Evolutionary conservation across 1,140 invertebrate genomes (phyloP).

Genomic region (Helicoverpa zea): DNA sequence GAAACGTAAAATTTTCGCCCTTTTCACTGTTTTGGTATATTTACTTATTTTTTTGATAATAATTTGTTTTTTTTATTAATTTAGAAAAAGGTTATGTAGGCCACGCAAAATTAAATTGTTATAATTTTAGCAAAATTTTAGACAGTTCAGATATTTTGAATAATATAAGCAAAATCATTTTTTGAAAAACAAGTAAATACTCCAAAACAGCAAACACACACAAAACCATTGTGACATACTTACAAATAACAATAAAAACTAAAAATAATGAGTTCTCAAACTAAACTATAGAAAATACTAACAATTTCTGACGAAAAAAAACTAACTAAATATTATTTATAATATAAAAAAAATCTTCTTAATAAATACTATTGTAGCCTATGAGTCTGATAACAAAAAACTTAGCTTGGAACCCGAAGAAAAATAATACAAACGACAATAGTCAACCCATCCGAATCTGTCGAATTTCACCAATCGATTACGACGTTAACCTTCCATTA

Average conservation of each 20-base stretch:
- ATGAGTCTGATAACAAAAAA: constrained; percentile 61
- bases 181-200: constrained; percentile 5
- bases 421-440: neutral
- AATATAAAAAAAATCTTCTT: constrained; percentile 45
- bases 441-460: no score
- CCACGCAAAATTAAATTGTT: no score
- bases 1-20: neutral
- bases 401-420: constrained; percentile 1
- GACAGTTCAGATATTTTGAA: no score
- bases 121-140: no score
- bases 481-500: no score
- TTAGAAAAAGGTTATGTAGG: no score
- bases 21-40: neutral
- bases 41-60: neutral
- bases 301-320: constrained; percentile 50
- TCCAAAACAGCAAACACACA: neutral
- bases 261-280: constrained; percentile 56
- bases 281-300: constrained; percentile 43
- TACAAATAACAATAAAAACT: constrained; percentile 46
- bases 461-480: no score
- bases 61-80: no score
- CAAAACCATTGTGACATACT: constrained; percentile 37
- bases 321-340: constrained; percentile 34
- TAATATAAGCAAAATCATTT: no score
- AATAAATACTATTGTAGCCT: constrained; percentile 46